Conservation (phyloP, 2,113 vertebrate genomes). For the Oncorhynchus tshawytscha region DNA sequence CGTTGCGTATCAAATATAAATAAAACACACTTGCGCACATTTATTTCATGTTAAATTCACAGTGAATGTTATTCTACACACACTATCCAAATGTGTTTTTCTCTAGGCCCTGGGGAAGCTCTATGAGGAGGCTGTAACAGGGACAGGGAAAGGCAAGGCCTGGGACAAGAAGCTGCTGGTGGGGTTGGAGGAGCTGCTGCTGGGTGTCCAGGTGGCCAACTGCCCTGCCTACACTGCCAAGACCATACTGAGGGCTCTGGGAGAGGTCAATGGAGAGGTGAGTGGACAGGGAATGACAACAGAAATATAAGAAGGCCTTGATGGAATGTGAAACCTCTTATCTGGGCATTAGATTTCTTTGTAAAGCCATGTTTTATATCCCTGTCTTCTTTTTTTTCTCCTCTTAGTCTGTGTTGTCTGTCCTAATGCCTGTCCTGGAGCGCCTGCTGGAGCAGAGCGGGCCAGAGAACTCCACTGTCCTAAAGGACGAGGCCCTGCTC, state of each 20-base stretch:
- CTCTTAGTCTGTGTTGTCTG: constrained; percentile 75
- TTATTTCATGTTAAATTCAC: too few species aligned
- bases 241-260: constrained; percentile 76
- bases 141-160: constrained; percentile 61
- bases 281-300: background rate
- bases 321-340: background rate
- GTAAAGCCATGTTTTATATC: background rate
- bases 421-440: constrained; percentile 78
- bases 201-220: constrained; percentile 59
- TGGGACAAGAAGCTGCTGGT: constrained; percentile 66
- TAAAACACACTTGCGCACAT: background rate
- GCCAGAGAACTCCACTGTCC: constrained; percentile 62
- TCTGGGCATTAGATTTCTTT: background rate
- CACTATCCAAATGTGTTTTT: background rate
- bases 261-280: constrained; percentile 79
- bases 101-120: constrained; percentile 77
- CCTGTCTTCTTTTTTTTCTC: background rate
- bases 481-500: constrained; percentile 80
- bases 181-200: constrained; percentile 77
- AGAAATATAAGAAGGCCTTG: background rate
- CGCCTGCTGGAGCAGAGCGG: constrained; percentile 78
- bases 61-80: too few species aligned
- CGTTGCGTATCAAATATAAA: background rate
- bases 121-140: constrained; percentile 66
- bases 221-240: constrained; percentile 83